Percentiles rank a stretch among this genome's conserved stretches.
These are phyloP conservation scores for Tachina lurida DNA, from an alignment of 2,888 invertebrate genomes.

Conservation along the genomic window DNA sequence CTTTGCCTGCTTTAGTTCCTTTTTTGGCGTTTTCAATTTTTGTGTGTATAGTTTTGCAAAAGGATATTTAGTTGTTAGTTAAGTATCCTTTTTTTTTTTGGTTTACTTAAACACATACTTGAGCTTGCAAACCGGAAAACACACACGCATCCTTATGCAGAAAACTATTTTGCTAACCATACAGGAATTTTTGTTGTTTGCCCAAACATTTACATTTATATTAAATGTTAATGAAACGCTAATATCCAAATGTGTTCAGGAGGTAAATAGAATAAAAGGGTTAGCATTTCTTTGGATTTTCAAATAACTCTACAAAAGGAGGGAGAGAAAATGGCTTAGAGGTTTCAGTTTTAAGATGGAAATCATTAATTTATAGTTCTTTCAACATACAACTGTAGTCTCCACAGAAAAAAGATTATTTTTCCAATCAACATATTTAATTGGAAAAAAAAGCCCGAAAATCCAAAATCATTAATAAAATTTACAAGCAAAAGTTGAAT, in stretches of 20 bases:
- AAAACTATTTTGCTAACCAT: slow-evolving; percentile 50
- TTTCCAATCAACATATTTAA: too few relatives aligned
- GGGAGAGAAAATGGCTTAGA: too few relatives aligned
- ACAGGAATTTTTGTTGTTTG: slow-evolving; percentile 58
- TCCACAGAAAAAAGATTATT: too few relatives aligned
- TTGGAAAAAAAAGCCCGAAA: too few relatives aligned
- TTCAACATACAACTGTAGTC: too few relatives aligned
- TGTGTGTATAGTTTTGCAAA: slow-evolving; percentile 27
- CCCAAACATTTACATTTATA: slow-evolving; percentile 57
- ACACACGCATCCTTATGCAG: not conserved
- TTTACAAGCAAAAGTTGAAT: too few relatives aligned
- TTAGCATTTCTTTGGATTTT: not conserved
- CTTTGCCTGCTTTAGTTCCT: slow-evolving; percentile 7
- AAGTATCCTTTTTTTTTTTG: slow-evolving; percentile 37
- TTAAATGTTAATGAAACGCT: slow-evolving; percentile 70
- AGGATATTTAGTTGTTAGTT: slow-evolving; percentile 65
- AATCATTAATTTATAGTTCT: too few relatives aligned
- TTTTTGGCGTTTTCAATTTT: not conserved
- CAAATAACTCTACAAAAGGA: too few relatives aligned
- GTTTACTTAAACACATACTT: slow-evolving; percentile 28
- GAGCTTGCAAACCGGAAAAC: slow-evolving; percentile 2
- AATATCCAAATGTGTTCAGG: slow-evolving; percentile 26
- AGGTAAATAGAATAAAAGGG: slow-evolving; percentile 14
- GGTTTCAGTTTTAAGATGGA: too few relatives aligned
- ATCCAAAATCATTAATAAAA: too few relatives aligned